Percentiles rank a stretch among this genome's conserved stretches.
Evolutionary conservation across 2,797 vertebrate genomes (phyloP).

Genomic region (Chanos chanos): DNA sequence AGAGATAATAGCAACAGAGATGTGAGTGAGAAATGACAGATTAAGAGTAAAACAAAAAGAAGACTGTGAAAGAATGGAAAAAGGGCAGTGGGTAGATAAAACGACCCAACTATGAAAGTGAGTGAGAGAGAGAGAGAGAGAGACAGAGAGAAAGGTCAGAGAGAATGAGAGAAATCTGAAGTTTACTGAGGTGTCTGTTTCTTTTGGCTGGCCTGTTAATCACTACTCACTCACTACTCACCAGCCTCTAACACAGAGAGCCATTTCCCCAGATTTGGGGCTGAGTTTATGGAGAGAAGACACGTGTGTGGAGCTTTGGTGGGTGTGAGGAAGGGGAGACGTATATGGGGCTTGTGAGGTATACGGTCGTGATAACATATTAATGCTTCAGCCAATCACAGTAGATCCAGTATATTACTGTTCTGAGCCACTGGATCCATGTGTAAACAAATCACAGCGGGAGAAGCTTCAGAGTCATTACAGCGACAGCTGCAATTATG

Average conservation of each 20-base stretch:
- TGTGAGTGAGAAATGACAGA: constrained; percentile 16
- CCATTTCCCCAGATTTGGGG: constrained; percentile 39
- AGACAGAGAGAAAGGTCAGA: not conserved
- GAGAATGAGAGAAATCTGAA: not conserved
- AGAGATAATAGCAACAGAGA: not conserved
- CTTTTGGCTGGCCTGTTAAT: constrained; percentile 26
- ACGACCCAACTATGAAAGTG: not conserved
- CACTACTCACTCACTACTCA: constrained; percentile 13
- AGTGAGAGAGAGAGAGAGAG: not conserved
- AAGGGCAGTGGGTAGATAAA: not conserved
- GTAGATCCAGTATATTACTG: not conserved
- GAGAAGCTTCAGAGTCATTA: not conserved
- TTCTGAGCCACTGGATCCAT: not conserved
- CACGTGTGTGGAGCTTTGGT: constrained; percentile 29
- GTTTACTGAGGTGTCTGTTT: constrained; percentile 23
- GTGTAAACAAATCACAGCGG: not conserved
- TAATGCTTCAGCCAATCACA: constrained; percentile 11
- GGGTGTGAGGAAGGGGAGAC: no score
- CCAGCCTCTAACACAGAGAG: constrained; percentile 29
- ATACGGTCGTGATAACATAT: constrained; percentile 12
- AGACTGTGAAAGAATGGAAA: constrained; percentile 4
- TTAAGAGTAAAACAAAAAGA: not conserved
- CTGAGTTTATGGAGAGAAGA: no score
- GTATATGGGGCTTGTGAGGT: no score
- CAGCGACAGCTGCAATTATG: constrained; percentile 4